Percentiles rank a stretch among this genome's conserved stretches.
phyloP scores from a whole-genome alignment of 2,113 vertebrate species.

The Amblyopsis rosae region DNA sequence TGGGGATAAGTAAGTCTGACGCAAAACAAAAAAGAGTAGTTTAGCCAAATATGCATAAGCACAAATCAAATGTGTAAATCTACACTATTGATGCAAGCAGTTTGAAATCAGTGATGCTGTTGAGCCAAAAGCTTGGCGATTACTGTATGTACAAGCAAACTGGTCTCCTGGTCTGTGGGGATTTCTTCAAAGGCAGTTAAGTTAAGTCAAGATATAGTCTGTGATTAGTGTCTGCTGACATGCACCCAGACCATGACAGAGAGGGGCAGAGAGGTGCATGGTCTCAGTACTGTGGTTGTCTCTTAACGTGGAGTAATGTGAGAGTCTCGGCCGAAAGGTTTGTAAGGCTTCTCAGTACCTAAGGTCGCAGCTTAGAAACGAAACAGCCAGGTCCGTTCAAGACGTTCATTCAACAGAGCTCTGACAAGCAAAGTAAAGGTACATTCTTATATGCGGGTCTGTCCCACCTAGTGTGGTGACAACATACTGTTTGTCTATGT shows the following conservation, averaged over 20 bases:
- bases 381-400: too few species aligned
- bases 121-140: background rate
- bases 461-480: too few species aligned
- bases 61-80: background rate
- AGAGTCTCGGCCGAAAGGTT: too few species aligned
- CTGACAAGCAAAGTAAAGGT: too few species aligned
- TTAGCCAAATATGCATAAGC: background rate
- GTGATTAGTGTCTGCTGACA: background rate
- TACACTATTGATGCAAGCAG: background rate
- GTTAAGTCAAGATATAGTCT: background rate
- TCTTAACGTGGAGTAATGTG: constrained; percentile 21
- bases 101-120: background rate
- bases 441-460: too few species aligned
- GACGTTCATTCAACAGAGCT: too few species aligned
- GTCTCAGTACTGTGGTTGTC: background rate
- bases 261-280: background rate
- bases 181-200: constrained; percentile 1
- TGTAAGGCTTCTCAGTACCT: too few species aligned
- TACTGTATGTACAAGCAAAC: background rate
- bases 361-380: too few species aligned
- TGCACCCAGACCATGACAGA: constrained; percentile 3
- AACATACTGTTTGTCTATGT: too few species aligned
- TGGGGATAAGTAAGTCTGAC: constrained; percentile 7
- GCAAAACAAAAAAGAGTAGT: background rate
- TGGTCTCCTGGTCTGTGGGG: background rate